Conservation (phyloP, 2,888 invertebrate genomes). For the Eupithecia subumbrata region DNA sequence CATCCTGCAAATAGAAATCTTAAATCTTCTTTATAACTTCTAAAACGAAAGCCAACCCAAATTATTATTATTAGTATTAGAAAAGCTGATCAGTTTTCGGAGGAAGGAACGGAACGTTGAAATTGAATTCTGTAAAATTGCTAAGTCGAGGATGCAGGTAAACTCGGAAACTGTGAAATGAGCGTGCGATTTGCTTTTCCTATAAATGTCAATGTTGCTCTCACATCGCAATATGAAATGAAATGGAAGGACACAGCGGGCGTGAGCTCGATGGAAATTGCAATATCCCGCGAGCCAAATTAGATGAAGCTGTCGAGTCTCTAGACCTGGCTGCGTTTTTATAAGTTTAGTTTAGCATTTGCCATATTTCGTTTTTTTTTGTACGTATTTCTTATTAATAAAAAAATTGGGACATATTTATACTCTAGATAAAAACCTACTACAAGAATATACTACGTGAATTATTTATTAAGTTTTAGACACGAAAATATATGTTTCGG, state of each 20-base stretch:
- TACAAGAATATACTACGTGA: too few relatives aligned
- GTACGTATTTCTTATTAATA: too few relatives aligned
- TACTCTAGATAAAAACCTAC: too few relatives aligned
- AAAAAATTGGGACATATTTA: too few relatives aligned
- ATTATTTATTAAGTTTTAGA: background rate
- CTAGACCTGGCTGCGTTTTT: conserved; percentile 38
- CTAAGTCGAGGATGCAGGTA: conserved; percentile 26
- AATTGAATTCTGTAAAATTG: conserved; percentile 19
- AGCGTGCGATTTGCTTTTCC: conserved; percentile 52
- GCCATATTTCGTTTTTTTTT: too few relatives aligned
- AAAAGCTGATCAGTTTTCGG: background rate
- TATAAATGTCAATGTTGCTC: conserved; percentile 63
- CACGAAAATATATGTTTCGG: background rate
- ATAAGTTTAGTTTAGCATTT: background rate
- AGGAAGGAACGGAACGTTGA: background rate
- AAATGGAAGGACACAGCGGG: conserved; percentile 67
- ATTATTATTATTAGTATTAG: too few relatives aligned
- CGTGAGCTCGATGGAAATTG: conserved; percentile 72
- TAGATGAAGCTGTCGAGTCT: conserved; percentile 46
- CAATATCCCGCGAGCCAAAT: conserved; percentile 71
- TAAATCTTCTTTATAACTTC: background rate
- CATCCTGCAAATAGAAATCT: background rate
- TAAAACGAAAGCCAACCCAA: background rate
- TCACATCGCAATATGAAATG: conserved; percentile 66
- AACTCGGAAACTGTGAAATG: conserved; percentile 42